Evolutionary conservation across 2,113 vertebrate species (phyloP), one percentile per base, ranked within the genome.

Genomic region (Helogale parvula): DNA sequence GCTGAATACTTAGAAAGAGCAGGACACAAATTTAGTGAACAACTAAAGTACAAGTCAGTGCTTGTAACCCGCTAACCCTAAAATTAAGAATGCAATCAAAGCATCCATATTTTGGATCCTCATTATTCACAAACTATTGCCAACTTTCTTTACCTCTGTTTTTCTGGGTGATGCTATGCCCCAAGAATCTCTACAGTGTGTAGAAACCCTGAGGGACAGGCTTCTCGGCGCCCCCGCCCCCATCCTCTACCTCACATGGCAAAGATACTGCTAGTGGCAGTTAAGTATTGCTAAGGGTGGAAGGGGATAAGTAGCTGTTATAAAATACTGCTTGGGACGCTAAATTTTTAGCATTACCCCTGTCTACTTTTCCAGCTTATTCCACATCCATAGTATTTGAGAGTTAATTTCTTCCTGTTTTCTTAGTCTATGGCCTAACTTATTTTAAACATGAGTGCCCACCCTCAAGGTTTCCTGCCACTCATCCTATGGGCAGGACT

Each of bases 371-470:
- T 84, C 50, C 4, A 92, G 21, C 29, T 96, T 66, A 31, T 12
- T 96, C 33, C 25, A 15, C 16, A 92, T 63, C 27, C n/a, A 79
- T 21, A 33, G 13, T 71, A 84, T 69, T 69, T 27, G 29, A 88
- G 50, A 90, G 16, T 27, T 92, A 89, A 60, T 92, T 82, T 85
- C 66, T 96, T 97, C 66, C 87, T 96, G 92, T 95, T 97, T 97
- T 94, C 81, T 82, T 88, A 72, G 31, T 76, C 74, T 90, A 68
- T 3, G 11, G 14, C 31, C 52, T 88, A 92, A 47, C 17, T 93
- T 96, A 94, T 98, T 97, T 97, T 97, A 72, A 97, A 90, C 23
- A 88, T 84, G 23, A 90, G 50, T 86, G 87, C 52, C 69, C 88
- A 94, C 66, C 89, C 88, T 92, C 38, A 88, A 68, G n/a, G 29